Evolutionary conservation across 2,888 invertebrate species (phyloP).

Genomic region (Oegoconia quadripuncta): DNA sequence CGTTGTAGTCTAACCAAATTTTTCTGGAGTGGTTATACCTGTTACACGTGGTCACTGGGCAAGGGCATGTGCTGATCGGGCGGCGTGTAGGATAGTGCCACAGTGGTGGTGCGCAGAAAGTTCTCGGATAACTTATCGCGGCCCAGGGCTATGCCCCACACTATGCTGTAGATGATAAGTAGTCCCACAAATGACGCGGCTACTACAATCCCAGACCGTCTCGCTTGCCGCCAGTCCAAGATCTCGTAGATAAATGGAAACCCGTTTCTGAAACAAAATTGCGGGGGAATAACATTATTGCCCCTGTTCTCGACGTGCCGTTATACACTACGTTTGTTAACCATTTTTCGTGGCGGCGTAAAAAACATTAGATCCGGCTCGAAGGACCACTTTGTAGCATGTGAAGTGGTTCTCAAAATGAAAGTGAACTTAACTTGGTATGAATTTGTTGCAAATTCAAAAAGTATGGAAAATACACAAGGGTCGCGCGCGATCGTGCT

Average conservation of each 20-base stretch:
- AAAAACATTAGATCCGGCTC: too few species aligned
- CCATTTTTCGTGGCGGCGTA: too few species aligned
- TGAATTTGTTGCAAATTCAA: too few species aligned
- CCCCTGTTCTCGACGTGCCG: too few species aligned
- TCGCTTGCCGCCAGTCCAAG: slow-evolving; percentile 85
- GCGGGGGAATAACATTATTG: neutral
- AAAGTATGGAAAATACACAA: too few species aligned
- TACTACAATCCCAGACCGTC: slow-evolving; percentile 72
- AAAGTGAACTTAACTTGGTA: too few species aligned
- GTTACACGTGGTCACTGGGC: slow-evolving; percentile 4
- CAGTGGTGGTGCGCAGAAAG: slow-evolving; percentile 46
- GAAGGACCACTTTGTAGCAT: too few species aligned
- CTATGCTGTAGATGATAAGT: slow-evolving; percentile 39
- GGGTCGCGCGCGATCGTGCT: too few species aligned
- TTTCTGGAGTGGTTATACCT: too few species aligned
- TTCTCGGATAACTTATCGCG: slow-evolving; percentile 46
- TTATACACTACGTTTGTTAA: too few species aligned
- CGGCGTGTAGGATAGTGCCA: slow-evolving; percentile 41
- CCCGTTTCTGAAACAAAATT: slow-evolving; percentile 73
- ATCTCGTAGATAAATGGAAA: slow-evolving; percentile 85
- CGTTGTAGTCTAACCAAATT: too few species aligned
- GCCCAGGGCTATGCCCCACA: slow-evolving; percentile 45
- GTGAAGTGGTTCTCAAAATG: too few species aligned
- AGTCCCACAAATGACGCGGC: slow-evolving; percentile 40
- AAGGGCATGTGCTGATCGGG: slow-evolving; percentile 33